A percentile compares a stretch with the other conserved stretches of the same genome.
These are phyloP conservation scores for Umimayanthus kanabou DNA, from an alignment of 92 coral and sea anemone genomes.

Conservation along the genomic window DNA sequence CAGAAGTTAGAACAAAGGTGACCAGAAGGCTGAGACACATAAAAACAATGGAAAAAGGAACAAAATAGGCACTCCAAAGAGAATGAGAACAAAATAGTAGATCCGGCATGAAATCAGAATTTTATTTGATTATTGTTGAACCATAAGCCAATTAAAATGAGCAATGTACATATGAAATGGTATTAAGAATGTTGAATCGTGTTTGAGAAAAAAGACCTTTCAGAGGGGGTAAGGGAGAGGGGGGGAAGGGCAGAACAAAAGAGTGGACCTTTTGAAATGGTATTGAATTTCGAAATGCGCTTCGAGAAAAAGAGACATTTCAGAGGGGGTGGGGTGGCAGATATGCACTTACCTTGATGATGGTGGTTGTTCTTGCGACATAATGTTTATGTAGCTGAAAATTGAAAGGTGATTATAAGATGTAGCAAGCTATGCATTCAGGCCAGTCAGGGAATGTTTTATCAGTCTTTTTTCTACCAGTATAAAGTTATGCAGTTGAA, in stretches of 20 bases:
- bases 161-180: conserved; percentile 50
- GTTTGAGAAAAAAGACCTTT: conserved; percentile 38
- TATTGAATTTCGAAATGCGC: conserved; percentile 46
- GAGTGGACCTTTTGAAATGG: conserved; percentile 48
- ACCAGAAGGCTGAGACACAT: conserved; percentile 45
- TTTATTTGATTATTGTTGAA: conserved; percentile 54
- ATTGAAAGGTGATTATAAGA: conserved; percentile 48
- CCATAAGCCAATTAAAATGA: conserved; percentile 57
- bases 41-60: conserved; percentile 44
- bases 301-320: conserved; percentile 48
- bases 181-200: conserved; percentile 45
- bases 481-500: conserved; percentile 49
- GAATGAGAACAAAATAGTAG: conserved; percentile 52
- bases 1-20: conserved; percentile 52
- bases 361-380: conserved; percentile 54
- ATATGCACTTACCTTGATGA: conserved; percentile 48
- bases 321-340: conserved; percentile 56
- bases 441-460: conserved; percentile 43
- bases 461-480: conserved; percentile 35
- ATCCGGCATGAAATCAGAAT: conserved; percentile 53
- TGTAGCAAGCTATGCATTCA: conserved; percentile 53
- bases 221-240: conserved; percentile 33
- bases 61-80: conserved; percentile 54
- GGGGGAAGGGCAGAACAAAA: conserved; percentile 45
- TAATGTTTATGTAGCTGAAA: conserved; percentile 49